These are phyloP conservation scores for Diarsia brunnea DNA, from an alignment of 2,888 invertebrate species.

Conservation along the genomic window DNA sequence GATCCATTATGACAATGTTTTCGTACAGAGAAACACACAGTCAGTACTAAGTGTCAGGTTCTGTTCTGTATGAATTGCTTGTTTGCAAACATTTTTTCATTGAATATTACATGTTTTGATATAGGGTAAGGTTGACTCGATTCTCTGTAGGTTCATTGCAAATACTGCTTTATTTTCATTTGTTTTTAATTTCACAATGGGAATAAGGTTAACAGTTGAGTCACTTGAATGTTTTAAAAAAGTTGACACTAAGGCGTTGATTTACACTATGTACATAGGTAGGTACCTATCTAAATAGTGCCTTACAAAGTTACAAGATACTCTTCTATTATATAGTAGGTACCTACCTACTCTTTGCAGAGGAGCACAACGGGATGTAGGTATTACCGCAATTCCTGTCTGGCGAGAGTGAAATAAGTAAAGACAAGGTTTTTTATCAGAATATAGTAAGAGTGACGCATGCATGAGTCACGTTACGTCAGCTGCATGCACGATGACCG, in stretches of 20 bases:
- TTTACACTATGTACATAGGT: not conserved
- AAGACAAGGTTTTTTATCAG: too few relatives aligned
- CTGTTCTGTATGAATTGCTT: constrained; percentile 33
- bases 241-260: not conserved
- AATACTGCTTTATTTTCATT: not conserved
- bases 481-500: too few relatives aligned
- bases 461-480: too few relatives aligned
- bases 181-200: not conserved
- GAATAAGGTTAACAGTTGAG: not conserved
- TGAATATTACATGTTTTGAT: constrained; percentile 49
- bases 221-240: not conserved
- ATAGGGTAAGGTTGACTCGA: not conserved
- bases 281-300: too few relatives aligned
- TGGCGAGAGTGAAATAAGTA: too few relatives aligned
- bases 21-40: constrained; percentile 8
- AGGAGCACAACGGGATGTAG: too few relatives aligned
- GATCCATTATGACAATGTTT: constrained; percentile 53
- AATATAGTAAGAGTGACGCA: too few relatives aligned
- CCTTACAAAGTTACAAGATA: too few relatives aligned
- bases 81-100: constrained; percentile 60
- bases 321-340: too few relatives aligned
- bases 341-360: too few relatives aligned
- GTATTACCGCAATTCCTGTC: too few relatives aligned
- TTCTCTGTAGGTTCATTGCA: not conserved
- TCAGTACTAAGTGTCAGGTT: constrained; percentile 37